Conservation (phyloP, 2,888 invertebrate genomes). For the Hedychridium roseum region DNA sequence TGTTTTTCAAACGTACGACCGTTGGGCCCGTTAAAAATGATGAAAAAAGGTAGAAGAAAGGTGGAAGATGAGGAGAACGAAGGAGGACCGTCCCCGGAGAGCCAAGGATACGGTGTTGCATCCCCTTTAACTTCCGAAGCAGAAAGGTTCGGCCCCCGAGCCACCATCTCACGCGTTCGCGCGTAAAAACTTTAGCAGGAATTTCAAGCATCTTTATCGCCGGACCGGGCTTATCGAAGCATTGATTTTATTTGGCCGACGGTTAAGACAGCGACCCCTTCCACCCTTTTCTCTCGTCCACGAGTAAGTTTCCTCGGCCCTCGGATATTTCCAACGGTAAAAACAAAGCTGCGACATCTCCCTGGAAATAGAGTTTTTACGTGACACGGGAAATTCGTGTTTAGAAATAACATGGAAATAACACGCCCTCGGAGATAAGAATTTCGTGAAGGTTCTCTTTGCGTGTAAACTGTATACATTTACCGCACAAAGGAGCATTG, state of each 20-base stretch:
- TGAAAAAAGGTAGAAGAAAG: too few species aligned
- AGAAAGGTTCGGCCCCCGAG: neutral
- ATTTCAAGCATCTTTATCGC: constrained; percentile 22
- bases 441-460: too few species aligned
- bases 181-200: constrained; percentile 20
- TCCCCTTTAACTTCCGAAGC: constrained; percentile 20
- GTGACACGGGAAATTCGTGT: too few species aligned
- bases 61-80: neutral
- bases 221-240: constrained; percentile 1
- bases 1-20: too few species aligned
- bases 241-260: constrained; percentile 12
- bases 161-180: constrained; percentile 9
- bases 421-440: too few species aligned
- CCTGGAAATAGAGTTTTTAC: too few species aligned
- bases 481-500: too few species aligned
- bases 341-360: too few species aligned
- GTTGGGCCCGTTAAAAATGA: too few species aligned
- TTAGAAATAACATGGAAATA: too few species aligned
- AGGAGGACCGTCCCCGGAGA: neutral
- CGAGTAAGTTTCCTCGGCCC: neutral
- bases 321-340: neutral
- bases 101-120: neutral
- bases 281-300: neutral
- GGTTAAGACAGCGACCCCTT: too few species aligned
- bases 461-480: too few species aligned